Evolutionary conservation across 2,888 invertebrate species (phyloP), one percentile per base, ranked within the genome.

Genomic region (Acanthosepion lycidas): DNA sequence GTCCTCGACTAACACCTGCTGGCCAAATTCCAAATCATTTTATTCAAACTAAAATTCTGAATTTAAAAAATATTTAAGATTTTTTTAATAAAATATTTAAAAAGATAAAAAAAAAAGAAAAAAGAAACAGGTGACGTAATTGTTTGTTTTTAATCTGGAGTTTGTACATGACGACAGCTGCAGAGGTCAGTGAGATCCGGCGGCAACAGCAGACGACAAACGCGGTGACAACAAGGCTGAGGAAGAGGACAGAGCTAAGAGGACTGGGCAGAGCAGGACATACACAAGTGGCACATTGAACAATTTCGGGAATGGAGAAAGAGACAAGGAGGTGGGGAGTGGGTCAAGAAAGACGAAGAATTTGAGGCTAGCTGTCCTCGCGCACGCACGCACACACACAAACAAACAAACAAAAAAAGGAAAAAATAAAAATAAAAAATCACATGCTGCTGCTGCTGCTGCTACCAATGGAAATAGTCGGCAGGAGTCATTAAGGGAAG

Each of bases 1-100:
- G 98, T 98, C 42, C 96, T 98, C 94, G 98, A 98, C 95, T 93
- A 93, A 93, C 49, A 93, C 51, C 51, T 93, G 93, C 49, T 93
- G 93, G 93, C n/a, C 49, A 93, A 78, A 78, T 2, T 33, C 78
- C 28, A 78, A 12, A n/a, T 78, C n/a, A n/a, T 78, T 33, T 5
- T 78, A 33, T 15, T n/a, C 12, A 33, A 78, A 78, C n/a, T 78
- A n/a, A 78, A 59, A n/a, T 78, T 78, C n/a, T 78, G 12, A 33
- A n/a, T 78, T 78, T 55, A 23, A 23, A 59, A 59, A 59, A 59
- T 55, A 59, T 59, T 59, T 59, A 23, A 59, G 23, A 59, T 48
- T 92, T 48, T 48, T 92, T 0, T 20, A 92, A 48, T n/a, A 26
- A 26, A 42, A 42, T 42, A 42, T 42, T 42, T 42, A 3, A 42